Evolutionary conservation across 2,113 vertebrate species (phyloP), one percentile per base, ranked within the genome.

Genomic region (Crotophaga sulcirostris): DNA sequence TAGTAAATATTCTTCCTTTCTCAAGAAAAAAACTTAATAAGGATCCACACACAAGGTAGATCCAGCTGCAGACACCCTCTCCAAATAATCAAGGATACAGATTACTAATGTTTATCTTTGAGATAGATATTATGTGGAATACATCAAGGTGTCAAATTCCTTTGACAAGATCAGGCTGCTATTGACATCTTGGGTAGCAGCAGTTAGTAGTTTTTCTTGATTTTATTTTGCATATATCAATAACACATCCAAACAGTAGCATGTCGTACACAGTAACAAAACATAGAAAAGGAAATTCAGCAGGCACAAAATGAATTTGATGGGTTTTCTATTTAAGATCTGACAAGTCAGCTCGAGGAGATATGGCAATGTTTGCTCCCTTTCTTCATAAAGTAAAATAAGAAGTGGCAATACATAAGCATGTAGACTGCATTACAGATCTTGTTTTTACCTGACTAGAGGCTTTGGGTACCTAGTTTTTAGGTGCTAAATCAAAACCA

Each of bases 61-160:
- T 91, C 84, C 60, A 94, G 38, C 64, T 91, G 63, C 63, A 96
- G n/a, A 34, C 11, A n/a, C 72, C 78, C 38, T 42, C 82, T 89
- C 70, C 67, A 73, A 69, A 87, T 55, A 93, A 85, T 77, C 83
- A 94, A 95, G 83, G 91, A 93, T 84, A 95, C 60, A 76, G 87
- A 87, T 47, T 83, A 42, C 21, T 28, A 20, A 73, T 34, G 52
- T 80, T 77, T 89, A 70, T 89, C 70, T 84, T 83, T 21, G 66
- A 49, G 34, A 74, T 9, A 2, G 29, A 9, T 51, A 40, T 82
- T 95, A 95, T 93, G 83, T 84, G 79, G 77, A 90, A 69, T n/a
- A 70, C n/a, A 92, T 91, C 78, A 91, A 90, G 73, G 89, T 82
- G 55, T 55, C 94, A 97, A 93, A 96, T 62, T 42, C 49, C 55